Evolutionary conservation across 2,113 vertebrate species (phyloP), one percentile per base, ranked within the genome.

Genomic region (Charina bottae): DNA sequence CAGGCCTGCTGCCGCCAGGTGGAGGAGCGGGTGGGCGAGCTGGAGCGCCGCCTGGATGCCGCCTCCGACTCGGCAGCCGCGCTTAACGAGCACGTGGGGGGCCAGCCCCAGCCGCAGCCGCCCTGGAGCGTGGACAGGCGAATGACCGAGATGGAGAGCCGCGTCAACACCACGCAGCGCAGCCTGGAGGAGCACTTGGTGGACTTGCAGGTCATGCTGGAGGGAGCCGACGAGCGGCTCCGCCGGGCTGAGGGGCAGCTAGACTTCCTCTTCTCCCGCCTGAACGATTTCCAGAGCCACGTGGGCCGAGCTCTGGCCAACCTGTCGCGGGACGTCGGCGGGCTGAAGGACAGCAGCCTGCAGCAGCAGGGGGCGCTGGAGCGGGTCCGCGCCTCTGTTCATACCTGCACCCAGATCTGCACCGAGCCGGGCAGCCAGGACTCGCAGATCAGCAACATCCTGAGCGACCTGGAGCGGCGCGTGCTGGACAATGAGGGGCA

Each of bases 131-230:
- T 98, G 55, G 98, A 97, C 10, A 95, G 96, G 62, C 97, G 96
- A 88, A 96, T 99, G 62, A 95, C 97, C 6, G 98, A 98, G 6
- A 83, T 99, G 90, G 99, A 99, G 93, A 97, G 98, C 68, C 96
- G 95, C 37, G 87, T 99, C 93, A 99, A 99, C 6, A 97, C 97
- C 94, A 99, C 98, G 0, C 88, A 98, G 95, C 97, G 97, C 60
- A 97, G 98, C 95, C 95, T 96, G 0, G 98, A 98, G 94, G 97
- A 98, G 53, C 97, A 96, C 92, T 97, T 97, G 2, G 90, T 72
- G 15, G 89, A 90, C 72, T 7, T 90, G 84, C 6, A 86, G 78
- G 15, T 49, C 8, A 8, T 93, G 86, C 95, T 4, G 97, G 93
- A 19, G 53, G 89, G 92, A 1, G 91, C 95, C 2, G 33, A 92